phyloP scores from a whole-genome alignment of 1,140 invertebrate genomes.

The Pogonomyrmex californicus region DNA sequence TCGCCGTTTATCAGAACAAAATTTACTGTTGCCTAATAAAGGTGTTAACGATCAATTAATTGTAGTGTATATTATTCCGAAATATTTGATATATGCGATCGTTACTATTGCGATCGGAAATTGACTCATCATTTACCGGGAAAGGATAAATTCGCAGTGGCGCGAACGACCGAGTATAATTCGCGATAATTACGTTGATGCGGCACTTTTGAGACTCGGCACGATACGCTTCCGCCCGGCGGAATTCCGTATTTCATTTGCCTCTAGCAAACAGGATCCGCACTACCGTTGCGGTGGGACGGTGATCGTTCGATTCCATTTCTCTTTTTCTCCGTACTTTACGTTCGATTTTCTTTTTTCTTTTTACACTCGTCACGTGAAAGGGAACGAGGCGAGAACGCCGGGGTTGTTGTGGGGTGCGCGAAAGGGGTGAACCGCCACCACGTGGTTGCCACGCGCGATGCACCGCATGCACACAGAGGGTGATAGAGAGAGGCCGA shows the following conservation, averaged over 20 bases:
- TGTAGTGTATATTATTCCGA: constrained; percentile 3
- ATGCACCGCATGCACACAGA: constrained; percentile 18
- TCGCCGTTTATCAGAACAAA: neutral
- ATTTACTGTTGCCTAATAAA: neutral
- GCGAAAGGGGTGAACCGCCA: constrained; percentile 58
- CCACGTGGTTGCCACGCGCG: constrained; percentile 60
- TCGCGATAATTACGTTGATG: constrained; percentile 66
- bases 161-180: constrained; percentile 52
- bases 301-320: constrained; percentile 55
- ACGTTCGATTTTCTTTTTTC: neutral
- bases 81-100: constrained; percentile 19
- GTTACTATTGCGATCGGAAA: constrained; percentile 50
- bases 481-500: constrained; percentile 14
- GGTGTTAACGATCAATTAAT: neutral
- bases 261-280: constrained; percentile 60
- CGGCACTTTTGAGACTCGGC: constrained; percentile 64
- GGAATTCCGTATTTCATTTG: constrained; percentile 66
- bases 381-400: constrained; percentile 38
- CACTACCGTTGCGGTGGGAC: constrained; percentile 55
- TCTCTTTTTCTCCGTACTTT: constrained; percentile 51
- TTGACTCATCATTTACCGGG: constrained; percentile 45
- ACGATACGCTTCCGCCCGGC: constrained; percentile 55
- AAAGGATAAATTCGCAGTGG: constrained; percentile 44
- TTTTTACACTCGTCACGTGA: constrained; percentile 48
- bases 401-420: constrained; percentile 34